These are phyloP conservation scores for Coelogynopora nodosa DNA, from an alignment of 2,888 invertebrate species.

Conservation along the genomic window DNA sequence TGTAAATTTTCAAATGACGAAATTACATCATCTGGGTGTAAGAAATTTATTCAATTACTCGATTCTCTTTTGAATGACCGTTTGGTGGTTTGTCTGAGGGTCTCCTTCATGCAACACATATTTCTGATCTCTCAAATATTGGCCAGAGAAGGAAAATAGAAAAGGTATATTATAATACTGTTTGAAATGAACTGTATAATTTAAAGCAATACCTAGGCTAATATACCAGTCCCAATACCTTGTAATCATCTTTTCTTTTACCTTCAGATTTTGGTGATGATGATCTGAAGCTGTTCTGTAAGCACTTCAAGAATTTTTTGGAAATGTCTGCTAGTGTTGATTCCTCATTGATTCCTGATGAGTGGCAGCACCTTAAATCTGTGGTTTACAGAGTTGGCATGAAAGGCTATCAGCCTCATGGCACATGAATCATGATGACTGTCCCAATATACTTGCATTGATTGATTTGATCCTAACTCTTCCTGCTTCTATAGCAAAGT, in stretches of 20 bases:
- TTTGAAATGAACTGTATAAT: not conserved
- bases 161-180: not conserved
- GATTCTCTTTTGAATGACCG: not conserved
- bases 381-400: constrained; percentile 11
- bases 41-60: not conserved
- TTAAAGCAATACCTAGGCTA: not conserved
- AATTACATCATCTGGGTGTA: not conserved
- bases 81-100: not conserved
- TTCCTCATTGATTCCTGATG: constrained; percentile 13
- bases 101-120: constrained; percentile 1
- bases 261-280: not conserved
- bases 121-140: constrained; percentile 13
- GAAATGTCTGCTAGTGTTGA: constrained; percentile 12
- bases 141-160: constrained; percentile 19
- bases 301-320: not conserved
- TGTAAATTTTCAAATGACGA: too few species aligned
- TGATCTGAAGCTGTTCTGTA: constrained; percentile 10
- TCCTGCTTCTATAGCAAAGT: constrained; percentile 8
- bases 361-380: constrained; percentile 22
- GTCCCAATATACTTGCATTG: not conserved
- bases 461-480: not conserved
- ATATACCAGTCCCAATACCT: too few species aligned
- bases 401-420: constrained; percentile 3
- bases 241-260: not conserved
- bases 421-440: not conserved